phyloP scores from a whole-genome alignment of 1,140 invertebrate species.

The Penaeus vannamei region DNA sequence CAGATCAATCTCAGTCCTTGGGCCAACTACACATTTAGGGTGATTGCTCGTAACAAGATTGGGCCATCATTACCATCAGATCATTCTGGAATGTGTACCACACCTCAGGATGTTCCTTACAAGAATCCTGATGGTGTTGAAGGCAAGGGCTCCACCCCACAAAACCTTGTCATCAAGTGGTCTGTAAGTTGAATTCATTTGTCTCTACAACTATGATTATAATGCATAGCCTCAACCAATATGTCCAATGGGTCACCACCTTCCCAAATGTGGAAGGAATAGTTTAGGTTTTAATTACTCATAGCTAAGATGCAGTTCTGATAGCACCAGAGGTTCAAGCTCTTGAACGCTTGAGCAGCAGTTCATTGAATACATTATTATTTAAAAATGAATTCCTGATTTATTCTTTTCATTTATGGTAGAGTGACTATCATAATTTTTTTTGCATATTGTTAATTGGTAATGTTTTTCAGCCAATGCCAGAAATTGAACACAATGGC shows the following conservation, averaged over 20 bases:
- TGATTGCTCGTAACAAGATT: conserved; percentile 94
- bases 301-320: too few relatives aligned
- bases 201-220: conserved; percentile 13
- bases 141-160: conserved; percentile 88
- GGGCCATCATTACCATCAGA: conserved; percentile 88
- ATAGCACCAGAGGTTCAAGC: too few relatives aligned
- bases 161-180: conserved; percentile 95
- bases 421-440: neutral
- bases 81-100: conserved; percentile 87
- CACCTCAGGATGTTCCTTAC: conserved; percentile 88
- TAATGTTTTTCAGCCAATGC: conserved; percentile 82
- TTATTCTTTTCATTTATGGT: neutral
- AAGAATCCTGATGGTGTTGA: conserved; percentile 97
- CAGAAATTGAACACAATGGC: conserved; percentile 96
- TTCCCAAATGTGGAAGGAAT: too few relatives aligned
- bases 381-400: too few relatives aligned
- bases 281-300: too few relatives aligned
- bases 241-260: too few relatives aligned
- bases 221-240: too few relatives aligned
- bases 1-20: conserved; percentile 86
- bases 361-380: too few relatives aligned
- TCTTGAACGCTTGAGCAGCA: too few relatives aligned
- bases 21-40: conserved; percentile 97
- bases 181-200: conserved; percentile 77
- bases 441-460: neutral